Evolutionary conservation across 2,888 invertebrate species (phyloP), one percentile per base, ranked within the genome.

Genomic region (Dusona sp.): DNA sequence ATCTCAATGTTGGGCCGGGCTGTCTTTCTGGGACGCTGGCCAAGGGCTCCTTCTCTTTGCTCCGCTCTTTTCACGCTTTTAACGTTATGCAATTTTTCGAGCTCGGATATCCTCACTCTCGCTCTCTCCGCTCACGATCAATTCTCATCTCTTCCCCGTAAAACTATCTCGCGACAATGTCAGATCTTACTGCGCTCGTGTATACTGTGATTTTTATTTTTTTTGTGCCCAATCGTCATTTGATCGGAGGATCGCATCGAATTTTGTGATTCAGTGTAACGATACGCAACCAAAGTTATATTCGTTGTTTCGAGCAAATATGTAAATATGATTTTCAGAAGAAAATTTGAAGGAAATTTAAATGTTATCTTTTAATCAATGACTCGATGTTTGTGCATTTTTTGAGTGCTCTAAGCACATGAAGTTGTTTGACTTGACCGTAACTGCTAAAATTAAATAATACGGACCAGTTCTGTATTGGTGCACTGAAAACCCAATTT

Each of bases 21-120:
- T 72, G 51, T 67, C 54, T 65, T 61, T 70, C 87, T 91, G 92
- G 93, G 92, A 91, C 90, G 64, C 78, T 80, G 84, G 92, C 93
- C 93, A 93, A 92, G 90, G 91, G 90, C 89, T 92, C 79, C 77
- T 64, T 45, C 74, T 33, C 78, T 61, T 54, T 65, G 45, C 72
- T 57, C 38, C 25, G 38, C 38, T 57, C 65, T 68, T 36, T 29
- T 65, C 48, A 33, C 54, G 73, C 64, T 82, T 67, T 68, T 36
- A 72, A 45, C 64, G 72, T 92, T 91, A 91, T 89, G 91, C 90
- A 91, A 92, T 84, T 75, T 84, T 74, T 67, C 51, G 67, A 29
- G 77, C 73, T 77, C 38, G 54, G 48, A 77, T 75, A 83, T 86
- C 83, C 29, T 72, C 79, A 4, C 67, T 54, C 67, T 54, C 4